Evolutionary conservation across 2,888 invertebrate species (phyloP).

Genomic region (Leptopilina syphax): DNA sequence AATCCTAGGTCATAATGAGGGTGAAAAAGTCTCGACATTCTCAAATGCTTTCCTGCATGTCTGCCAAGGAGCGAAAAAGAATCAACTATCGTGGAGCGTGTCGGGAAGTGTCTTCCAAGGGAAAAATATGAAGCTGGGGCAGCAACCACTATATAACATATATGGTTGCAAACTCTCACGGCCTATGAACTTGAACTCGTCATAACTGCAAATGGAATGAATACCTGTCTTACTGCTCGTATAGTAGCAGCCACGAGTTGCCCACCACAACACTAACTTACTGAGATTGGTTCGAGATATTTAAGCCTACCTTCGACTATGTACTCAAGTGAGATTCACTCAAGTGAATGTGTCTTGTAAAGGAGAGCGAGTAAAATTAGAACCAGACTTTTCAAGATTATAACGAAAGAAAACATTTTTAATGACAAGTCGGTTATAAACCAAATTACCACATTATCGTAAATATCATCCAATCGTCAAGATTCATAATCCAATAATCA

Average conservation of each 20-base stretch:
- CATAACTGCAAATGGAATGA: constrained; percentile 76
- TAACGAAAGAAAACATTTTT: neutral
- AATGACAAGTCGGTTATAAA: no score
- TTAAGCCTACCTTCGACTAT: constrained; percentile 62
- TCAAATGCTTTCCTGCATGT: constrained; percentile 57
- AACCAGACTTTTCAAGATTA: constrained; percentile 18
- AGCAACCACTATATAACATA: constrained; percentile 50
- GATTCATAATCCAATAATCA: no score
- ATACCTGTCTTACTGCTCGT: constrained; percentile 65
- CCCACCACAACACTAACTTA: constrained; percentile 70
- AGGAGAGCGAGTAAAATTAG: constrained; percentile 55
- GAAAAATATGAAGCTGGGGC: constrained; percentile 49
- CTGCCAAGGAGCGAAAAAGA: constrained; percentile 42
- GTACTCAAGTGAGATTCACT: constrained; percentile 3
- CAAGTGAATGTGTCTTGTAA: constrained; percentile 51
- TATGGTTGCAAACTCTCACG: constrained; percentile 71
- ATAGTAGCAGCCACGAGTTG: constrained; percentile 67
- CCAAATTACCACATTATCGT: no score
- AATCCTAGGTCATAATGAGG: constrained; percentile 53
- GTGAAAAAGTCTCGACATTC: constrained; percentile 51
- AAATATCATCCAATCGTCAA: no score
- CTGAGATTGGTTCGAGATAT: constrained; percentile 73
- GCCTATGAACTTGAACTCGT: constrained; percentile 74
- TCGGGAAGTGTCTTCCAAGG: constrained; percentile 43
- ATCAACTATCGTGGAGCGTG: constrained; percentile 30